Base-by-base conservation (phyloP, 2,888 invertebrate genomes). In the Itoplectis maculator region DNA sequence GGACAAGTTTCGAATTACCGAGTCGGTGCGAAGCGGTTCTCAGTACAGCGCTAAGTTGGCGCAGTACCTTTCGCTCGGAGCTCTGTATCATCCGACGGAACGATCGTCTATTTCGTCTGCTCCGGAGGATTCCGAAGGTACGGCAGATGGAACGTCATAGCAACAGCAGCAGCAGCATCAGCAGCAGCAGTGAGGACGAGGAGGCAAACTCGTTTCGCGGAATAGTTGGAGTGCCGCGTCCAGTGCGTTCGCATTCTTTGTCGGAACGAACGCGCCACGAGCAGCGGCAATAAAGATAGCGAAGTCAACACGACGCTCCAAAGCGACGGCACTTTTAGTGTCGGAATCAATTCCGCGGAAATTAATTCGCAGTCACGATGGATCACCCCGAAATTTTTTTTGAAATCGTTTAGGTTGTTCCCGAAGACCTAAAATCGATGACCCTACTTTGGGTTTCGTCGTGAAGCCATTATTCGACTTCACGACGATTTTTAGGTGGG, bases 151-250 rank as follows among this genome's bases (percentile, higher is more conserved):
- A 20, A 35, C 47, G 69, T 59, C 49, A 37, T 40, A 40, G 23
- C 23, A 47, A 54, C 65, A 61, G 37, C 59, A 37, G 29, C 15
- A 42, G n/a, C n/a, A n/a, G n/a, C n/a, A n/a, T n/a, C n/a, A n/a
- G 68, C 40, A 40, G 45, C 45, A 40, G 59, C 23, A 15, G 35
- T 6, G 45, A 8, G 37, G 45, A n/a, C 59, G 42, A 42, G 51
- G 68, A 68, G 72, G 77, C 68, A 74, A 81, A 78, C 78, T 78
- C 81, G 81, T 74, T 81, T 81, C 81, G 63, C 63, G 49, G 78
- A 81, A 81, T 37, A 37, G 63, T 76, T 29, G 72, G 51, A 72
- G 49, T 61, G 63, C 23, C 61, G 56, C 66, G 15, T 63, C 15
- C 59, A 47, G 69, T 35, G 63, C 63, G 45, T 47, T 81, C 78